phyloP scores from a whole-genome alignment of 2,113 vertebrate genomes.

The Nematolebias whitei region DNA sequence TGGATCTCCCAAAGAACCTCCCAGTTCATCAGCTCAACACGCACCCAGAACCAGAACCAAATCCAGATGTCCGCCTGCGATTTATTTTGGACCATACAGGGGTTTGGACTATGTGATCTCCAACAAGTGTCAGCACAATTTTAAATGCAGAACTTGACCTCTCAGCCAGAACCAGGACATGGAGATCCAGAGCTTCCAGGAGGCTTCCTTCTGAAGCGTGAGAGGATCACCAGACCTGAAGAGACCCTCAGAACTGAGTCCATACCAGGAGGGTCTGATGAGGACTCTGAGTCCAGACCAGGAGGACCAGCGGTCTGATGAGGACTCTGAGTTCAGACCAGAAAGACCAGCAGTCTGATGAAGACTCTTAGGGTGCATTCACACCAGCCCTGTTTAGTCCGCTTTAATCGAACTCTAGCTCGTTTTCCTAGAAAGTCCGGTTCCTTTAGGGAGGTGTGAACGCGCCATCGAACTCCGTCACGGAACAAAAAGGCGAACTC shows the following conservation, averaged over 20 bases:
- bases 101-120: constrained; percentile 31
- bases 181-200: not conserved
- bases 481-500: no score
- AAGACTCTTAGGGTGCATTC: no score
- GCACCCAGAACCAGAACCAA: constrained; percentile 13
- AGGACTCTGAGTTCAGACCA: not conserved
- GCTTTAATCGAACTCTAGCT: no score
- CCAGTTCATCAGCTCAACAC: constrained; percentile 7
- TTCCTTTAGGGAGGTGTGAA: no score
- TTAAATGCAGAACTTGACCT: constrained; percentile 18
- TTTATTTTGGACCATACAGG: constrained; percentile 14
- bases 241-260: not conserved
- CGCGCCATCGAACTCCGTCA: no score
- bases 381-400: no score
- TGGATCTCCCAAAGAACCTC: no score
- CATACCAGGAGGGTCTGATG: no score
- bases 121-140: constrained; percentile 25
- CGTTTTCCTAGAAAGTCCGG: no score
- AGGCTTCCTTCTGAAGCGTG: no score
- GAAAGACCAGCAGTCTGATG: not conserved
- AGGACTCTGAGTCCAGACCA: not conserved
- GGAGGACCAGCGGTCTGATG: not conserved
- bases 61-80: constrained; percentile 35
- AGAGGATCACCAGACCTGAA: not conserved
- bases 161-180: not conserved